Conservation (phyloP, 2,113 vertebrate species). For the Laticauda colubrina region DNA sequence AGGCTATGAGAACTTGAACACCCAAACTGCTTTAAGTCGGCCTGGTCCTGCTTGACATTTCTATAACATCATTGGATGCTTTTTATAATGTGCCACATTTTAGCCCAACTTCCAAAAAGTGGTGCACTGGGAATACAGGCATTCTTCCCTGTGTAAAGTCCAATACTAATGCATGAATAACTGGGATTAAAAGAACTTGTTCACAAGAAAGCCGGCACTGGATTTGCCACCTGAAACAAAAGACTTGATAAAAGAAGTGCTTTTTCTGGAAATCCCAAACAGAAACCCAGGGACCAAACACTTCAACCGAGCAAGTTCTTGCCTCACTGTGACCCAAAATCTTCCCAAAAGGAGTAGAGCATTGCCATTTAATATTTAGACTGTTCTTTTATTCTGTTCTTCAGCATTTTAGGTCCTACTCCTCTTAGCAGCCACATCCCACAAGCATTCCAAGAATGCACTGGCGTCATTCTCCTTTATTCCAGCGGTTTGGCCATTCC, state of each 20-base stretch:
- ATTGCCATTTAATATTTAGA: slow-evolving; percentile 1
- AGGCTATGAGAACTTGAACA: too few species aligned
- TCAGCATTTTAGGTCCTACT: slow-evolving; percentile 57
- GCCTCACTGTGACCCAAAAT: slow-evolving; percentile 24
- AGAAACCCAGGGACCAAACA: not conserved
- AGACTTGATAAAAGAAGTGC: too few species aligned
- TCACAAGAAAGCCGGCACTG: not conserved
- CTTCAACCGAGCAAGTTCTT: not conserved
- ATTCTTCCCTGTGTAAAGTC: not conserved
- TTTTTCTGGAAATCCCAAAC: not conserved
- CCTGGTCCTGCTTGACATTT: not conserved
- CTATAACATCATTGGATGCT: not conserved
- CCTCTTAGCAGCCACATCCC: slow-evolving; percentile 74
- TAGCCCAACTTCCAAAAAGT: not conserved
- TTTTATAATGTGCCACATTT: not conserved
- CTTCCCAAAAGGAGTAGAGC: slow-evolving; percentile 43
- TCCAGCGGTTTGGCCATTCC: slow-evolving; percentile 76
- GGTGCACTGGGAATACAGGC: too few species aligned
- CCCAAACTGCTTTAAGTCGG: not conserved
- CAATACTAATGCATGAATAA: too few species aligned
- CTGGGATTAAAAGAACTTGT: not conserved
- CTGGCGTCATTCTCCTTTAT: slow-evolving; percentile 72
- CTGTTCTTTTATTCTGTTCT: slow-evolving; percentile 53
- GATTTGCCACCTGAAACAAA: not conserved
- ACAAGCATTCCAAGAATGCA: slow-evolving; percentile 76